These are phyloP conservation scores for Phthorimaea operculella DNA, from an alignment of 1,140 invertebrate genomes.

Conservation along the genomic window DNA sequence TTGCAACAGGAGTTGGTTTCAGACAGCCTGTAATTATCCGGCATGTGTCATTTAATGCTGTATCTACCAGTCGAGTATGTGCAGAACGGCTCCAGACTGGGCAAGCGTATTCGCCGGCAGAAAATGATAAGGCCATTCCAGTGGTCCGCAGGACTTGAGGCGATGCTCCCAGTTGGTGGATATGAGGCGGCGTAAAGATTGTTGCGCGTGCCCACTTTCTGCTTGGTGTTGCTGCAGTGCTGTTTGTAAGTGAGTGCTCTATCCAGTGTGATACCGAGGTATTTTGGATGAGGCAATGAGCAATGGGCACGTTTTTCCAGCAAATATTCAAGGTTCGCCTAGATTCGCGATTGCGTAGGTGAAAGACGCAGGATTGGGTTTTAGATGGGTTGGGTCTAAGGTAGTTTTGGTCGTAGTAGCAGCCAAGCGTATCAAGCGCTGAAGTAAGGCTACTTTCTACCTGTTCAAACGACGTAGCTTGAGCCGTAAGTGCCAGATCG, in stretches of 20 bases:
- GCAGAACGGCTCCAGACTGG: conserved; percentile 12
- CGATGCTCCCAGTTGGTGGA: not conserved
- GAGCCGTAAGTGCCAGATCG: too few relatives aligned
- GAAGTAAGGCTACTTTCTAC: too few relatives aligned
- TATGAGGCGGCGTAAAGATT: conserved; percentile 2
- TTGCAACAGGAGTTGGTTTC: not conserved
- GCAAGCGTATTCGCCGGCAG: conserved; percentile 11
- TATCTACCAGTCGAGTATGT: conserved; percentile 1
- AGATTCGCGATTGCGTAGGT: conserved; percentile 3
- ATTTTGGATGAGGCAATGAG: not conserved
- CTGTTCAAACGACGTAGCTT: too few relatives aligned
- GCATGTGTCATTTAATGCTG: conserved; percentile 10
- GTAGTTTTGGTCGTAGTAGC: too few relatives aligned
- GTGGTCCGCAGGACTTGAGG: not conserved
- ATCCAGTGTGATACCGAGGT: conserved; percentile 8
- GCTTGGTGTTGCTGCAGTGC: not conserved
- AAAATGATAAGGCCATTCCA: conserved; percentile 6
- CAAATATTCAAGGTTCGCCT: not conserved
- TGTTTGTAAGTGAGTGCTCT: conserved; percentile 2
- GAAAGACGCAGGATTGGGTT: conserved; percentile 5
- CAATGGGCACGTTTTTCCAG: not conserved
- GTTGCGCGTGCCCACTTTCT: not conserved
- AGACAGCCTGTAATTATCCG: conserved; percentile 3
- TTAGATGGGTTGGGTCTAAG: conserved; percentile 7
- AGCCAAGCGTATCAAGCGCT: too few relatives aligned